Percentiles rank a stretch among this genome's conserved stretches.
phyloP scores from a whole-genome alignment of 35 echinoderm and acorn worm genomes.

The Diadema setosum region DNA sequence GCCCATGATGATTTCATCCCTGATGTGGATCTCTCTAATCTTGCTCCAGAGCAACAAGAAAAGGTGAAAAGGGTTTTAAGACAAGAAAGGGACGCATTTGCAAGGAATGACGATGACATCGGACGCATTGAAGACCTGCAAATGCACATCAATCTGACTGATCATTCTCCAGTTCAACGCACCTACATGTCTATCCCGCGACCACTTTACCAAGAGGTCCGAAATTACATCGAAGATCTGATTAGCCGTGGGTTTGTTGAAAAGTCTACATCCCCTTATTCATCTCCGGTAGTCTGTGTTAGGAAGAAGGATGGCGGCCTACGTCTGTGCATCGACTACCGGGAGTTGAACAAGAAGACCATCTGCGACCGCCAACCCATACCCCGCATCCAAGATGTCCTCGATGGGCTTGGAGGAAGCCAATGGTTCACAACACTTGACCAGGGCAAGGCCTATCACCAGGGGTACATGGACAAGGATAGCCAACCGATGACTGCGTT shows the following conservation, averaged over 20 bases:
- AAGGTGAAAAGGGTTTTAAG: too few relatives aligned
- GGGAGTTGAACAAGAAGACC: constrained; percentile 51
- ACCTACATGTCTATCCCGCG: constrained; percentile 52
- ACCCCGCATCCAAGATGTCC: constrained; percentile 51
- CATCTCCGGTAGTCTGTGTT: constrained; percentile 62
- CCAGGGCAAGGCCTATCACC: too few relatives aligned
- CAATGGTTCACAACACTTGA: too few relatives aligned
- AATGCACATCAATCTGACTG: constrained; percentile 41
- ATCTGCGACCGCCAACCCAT: constrained; percentile 61
- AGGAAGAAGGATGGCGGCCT: constrained; percentile 42
- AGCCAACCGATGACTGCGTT: too few relatives aligned
- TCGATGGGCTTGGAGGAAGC: constrained; percentile 69
- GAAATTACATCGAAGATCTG: constrained; percentile 39
- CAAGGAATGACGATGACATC: constrained; percentile 20
- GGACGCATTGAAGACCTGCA: constrained; percentile 17
- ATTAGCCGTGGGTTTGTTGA: constrained; percentile 26
- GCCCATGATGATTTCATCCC: too few relatives aligned
- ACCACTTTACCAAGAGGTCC: constrained; percentile 63
- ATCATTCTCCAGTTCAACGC: constrained; percentile 49
- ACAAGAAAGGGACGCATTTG: constrained; percentile 1
- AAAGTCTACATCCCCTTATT: constrained; percentile 57
- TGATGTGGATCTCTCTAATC: too few relatives aligned
- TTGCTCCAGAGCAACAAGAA: too few relatives aligned
- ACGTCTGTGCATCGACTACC: constrained; percentile 37
- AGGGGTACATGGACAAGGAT: too few relatives aligned